phyloP scores from a whole-genome alignment of 2,888 invertebrate species.

The Caenorhabditis sp. region DNA sequence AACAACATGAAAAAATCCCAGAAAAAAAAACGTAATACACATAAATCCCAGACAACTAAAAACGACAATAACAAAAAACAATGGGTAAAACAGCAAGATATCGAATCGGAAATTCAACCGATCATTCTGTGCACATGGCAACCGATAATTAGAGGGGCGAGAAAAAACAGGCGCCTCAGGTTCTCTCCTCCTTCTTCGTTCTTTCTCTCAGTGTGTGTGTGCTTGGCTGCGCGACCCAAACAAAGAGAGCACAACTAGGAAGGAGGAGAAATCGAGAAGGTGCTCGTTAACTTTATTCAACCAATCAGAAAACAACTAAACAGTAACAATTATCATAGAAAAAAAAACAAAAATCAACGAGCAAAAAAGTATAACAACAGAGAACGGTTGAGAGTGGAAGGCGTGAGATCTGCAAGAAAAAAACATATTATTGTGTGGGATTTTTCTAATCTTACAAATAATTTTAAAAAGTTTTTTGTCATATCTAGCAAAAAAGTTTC shows the following conservation, averaged over 20 bases:
- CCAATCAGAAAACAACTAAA: background rate
- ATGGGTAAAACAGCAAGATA: background rate
- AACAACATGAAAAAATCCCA: no score
- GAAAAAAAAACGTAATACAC: background rate
- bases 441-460: no score
- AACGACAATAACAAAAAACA: slow-evolving; percentile 2
- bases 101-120: slow-evolving; percentile 6
- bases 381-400: background rate
- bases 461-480: no score
- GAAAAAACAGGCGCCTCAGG: background rate
- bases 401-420: background rate
- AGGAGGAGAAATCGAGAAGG: no score
- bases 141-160: background rate
- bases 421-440: background rate
- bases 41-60: background rate
- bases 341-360: no score
- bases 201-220: background rate
- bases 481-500: no score
- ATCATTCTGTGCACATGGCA: slow-evolving; percentile 6
- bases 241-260: no score
- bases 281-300: no score
- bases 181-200: background rate
- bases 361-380: background rate
- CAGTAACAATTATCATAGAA: background rate
- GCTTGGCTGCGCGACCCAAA: background rate